These are phyloP conservation scores for Drosophila rubida DNA, from an alignment of 2,888 invertebrate species.

Conservation along the genomic window DNA sequence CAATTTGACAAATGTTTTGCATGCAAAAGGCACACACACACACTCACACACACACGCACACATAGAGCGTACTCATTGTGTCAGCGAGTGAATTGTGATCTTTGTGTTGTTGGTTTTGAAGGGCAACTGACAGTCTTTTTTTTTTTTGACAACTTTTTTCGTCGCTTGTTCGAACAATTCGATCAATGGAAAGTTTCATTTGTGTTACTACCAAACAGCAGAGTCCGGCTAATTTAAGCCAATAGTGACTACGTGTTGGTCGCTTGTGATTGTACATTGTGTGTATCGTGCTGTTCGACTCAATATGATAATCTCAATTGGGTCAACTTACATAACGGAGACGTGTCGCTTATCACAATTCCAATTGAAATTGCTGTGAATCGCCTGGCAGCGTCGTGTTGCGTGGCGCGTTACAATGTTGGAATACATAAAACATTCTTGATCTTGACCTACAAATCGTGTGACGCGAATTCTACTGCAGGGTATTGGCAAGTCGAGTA, in stretches of 20 bases:
- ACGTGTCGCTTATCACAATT: constrained; percentile 52
- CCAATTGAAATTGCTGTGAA: constrained; percentile 27
- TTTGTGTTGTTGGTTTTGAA: constrained; percentile 18
- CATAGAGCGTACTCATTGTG: constrained; percentile 27
- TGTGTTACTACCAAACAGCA: constrained; percentile 8
- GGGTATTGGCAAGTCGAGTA: background rate
- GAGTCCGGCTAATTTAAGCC: constrained; percentile 33
- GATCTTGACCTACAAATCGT: background rate
- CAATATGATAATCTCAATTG: constrained; percentile 55
- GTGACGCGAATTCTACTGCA: background rate
- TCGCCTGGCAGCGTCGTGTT: too few relatives aligned
- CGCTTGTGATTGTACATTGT: background rate
- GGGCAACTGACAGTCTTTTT: constrained; percentile 27
- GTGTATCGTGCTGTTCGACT: constrained; percentile 20
- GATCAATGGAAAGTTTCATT: constrained; percentile 58
- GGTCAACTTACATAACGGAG: constrained; percentile 60
- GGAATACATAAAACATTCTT: background rate
- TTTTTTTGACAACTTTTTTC: constrained; percentile 34
- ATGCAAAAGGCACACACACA: constrained; percentile 42
- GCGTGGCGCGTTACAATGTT: background rate
- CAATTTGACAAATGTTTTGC: constrained; percentile 55
- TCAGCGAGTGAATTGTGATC: constrained; percentile 8
- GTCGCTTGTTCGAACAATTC: constrained; percentile 22
- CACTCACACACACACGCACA: constrained; percentile 20
- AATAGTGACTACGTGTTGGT: constrained; percentile 25